A percentile compares a stretch with the other conserved stretches of the same genome.
phyloP scores from a whole-genome alignment of 2,797 vertebrate genomes.

The Odontamblyopus lacepedii region DNA sequence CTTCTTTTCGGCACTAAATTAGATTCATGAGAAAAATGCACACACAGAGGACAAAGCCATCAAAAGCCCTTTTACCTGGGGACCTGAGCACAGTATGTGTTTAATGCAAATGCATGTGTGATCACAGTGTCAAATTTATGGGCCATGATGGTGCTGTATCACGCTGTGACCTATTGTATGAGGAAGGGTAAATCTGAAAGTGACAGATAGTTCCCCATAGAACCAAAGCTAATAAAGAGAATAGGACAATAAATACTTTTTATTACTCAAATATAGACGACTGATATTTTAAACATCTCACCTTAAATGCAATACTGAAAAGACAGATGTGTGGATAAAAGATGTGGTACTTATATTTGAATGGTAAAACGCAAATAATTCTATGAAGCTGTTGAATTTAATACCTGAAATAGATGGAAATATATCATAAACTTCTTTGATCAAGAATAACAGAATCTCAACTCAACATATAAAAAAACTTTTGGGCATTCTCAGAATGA shows the following conservation, averaged over 20 bases:
- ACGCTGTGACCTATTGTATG: conserved; percentile 40
- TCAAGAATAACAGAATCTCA: too few relatives aligned
- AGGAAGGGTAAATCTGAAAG: conserved; percentile 25
- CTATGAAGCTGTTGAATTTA: too few relatives aligned
- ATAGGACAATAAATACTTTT: conserved; percentile 18
- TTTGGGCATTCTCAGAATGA: background rate
- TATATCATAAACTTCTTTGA: too few relatives aligned
- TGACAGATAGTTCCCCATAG: conserved; percentile 22
- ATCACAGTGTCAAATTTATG: conserved; percentile 34
- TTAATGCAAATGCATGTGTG: conserved; percentile 50
- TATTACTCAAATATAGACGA: conserved; percentile 1
- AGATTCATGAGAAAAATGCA: conserved; percentile 56
- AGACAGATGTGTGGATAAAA: conserved; percentile 5
- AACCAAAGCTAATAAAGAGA: background rate
- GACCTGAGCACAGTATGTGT: conserved; percentile 36
- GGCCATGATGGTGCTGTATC: conserved; percentile 35
- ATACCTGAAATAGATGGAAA: background rate
- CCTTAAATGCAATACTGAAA: conserved; percentile 12
- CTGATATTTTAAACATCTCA: conserved; percentile 14
- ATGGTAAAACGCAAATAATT: background rate
- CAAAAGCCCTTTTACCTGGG: conserved; percentile 53
- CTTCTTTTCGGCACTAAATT: conserved; percentile 42
- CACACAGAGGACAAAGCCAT: conserved; percentile 49
- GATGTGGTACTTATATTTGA: background rate
- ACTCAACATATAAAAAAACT: too few relatives aligned